Conservation (phyloP, 2,797 vertebrate species). For the Alca torda region DNA sequence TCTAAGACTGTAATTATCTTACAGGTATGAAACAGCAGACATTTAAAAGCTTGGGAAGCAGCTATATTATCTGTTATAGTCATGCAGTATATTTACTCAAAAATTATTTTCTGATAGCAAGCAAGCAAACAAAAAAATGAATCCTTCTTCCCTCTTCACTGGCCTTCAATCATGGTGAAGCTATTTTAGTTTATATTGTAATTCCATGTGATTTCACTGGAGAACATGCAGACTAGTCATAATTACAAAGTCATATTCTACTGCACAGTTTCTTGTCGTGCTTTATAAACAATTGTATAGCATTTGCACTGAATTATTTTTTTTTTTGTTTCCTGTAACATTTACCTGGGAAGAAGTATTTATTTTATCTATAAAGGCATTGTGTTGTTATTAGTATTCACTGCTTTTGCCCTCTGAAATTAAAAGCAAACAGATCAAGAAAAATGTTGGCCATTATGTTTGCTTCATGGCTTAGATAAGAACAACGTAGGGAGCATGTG, state of each 20-base stretch:
- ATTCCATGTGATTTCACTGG: not conserved
- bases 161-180: not conserved
- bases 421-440: not conserved
- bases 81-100: not conserved
- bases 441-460: not conserved
- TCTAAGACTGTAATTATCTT: not conserved
- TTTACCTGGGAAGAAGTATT: not conserved
- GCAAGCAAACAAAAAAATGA: not conserved
- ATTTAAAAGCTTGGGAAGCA: not conserved
- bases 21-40: not conserved
- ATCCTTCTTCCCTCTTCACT: not conserved
- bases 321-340: not conserved
- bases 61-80: not conserved
- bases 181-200: not conserved
- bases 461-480: not conserved
- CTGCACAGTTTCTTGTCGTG: not conserved
- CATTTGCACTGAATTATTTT: not conserved
- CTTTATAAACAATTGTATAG: not conserved
- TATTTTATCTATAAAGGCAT: not conserved
- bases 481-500: not conserved
- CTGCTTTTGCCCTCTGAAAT: slow-evolving; percentile 1
- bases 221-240: not conserved
- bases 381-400: not conserved
- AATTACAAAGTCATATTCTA: not conserved
- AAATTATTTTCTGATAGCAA: not conserved